A percentile compares a stretch with the other conserved stretches of the same genome.
phyloP scores from a whole-genome alignment of 2,888 invertebrate genomes.

The Pristionchus japonicus region DNA sequence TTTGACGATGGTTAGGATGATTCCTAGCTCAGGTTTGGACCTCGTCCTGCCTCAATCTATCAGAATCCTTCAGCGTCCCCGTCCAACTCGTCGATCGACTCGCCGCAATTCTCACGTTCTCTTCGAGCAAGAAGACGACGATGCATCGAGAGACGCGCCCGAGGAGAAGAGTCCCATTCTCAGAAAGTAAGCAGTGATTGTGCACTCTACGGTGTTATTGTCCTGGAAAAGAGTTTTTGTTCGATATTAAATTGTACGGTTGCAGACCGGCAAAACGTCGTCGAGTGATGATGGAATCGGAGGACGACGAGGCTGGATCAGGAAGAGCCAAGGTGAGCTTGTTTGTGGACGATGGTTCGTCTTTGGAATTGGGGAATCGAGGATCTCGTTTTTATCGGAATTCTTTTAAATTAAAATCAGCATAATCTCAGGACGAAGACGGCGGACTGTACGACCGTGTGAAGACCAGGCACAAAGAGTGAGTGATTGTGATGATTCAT shows the following conservation, averaged over 20 bases:
- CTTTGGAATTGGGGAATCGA: too few relatives aligned
- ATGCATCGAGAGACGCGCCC: constrained; percentile 33
- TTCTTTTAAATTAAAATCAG: neutral
- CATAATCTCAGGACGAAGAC: constrained; percentile 4
- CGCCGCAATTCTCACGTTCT: neutral
- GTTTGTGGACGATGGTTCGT: too few relatives aligned
- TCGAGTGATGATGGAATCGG: constrained; percentile 39
- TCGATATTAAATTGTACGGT: neutral
- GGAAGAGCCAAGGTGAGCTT: neutral
- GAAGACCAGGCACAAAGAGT: constrained; percentile 47
- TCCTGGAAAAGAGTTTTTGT: too few relatives aligned
- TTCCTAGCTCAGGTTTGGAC: neutral
- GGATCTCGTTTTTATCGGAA: neutral
- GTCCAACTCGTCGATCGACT: neutral
- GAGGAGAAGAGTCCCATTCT: constrained; percentile 15
- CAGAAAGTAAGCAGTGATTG: neutral
- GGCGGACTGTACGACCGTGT: constrained; percentile 50
- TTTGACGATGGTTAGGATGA: neutral
- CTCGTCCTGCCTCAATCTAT: neutral
- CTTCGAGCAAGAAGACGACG: constrained; percentile 33
- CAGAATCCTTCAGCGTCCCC: neutral
- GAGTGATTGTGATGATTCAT: neutral
- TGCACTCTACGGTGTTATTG: too few relatives aligned
- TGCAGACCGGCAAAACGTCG: constrained; percentile 28
- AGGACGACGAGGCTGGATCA: constrained; percentile 47